phyloP scores from a whole-genome alignment of 1,140 invertebrate genomes.

The Akabosia matsudoensis region DNA sequence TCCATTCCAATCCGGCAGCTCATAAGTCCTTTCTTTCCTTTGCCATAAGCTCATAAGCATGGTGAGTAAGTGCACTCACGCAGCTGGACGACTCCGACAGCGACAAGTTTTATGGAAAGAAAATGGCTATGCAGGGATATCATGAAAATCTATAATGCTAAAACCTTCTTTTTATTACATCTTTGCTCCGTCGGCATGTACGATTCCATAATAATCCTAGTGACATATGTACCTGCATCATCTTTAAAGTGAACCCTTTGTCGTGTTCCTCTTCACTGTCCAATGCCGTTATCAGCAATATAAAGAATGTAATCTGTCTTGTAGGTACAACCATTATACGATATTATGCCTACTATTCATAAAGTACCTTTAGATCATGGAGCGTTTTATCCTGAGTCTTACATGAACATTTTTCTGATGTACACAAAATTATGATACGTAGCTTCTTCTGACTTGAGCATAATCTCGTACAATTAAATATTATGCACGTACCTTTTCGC shows the following conservation, averaged over 20 bases:
- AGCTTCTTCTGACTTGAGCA: background rate
- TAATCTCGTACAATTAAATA: background rate
- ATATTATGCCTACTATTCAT: background rate
- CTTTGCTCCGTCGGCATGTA: background rate
- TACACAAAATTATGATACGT: background rate
- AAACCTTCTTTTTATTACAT: background rate
- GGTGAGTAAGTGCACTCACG: no score
- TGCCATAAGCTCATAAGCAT: background rate
- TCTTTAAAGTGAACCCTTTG: background rate
- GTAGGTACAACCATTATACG: background rate
- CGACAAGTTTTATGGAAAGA: background rate
- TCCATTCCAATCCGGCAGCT: conserved; percentile 6
- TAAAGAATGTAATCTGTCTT: background rate
- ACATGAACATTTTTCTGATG: background rate
- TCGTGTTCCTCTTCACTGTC: no score
- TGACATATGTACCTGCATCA: background rate
- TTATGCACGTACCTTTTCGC: conserved; percentile 6
- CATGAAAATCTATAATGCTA: background rate
- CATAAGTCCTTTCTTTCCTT: background rate
- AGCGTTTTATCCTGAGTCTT: background rate
- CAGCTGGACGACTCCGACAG: background rate
- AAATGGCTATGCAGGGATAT: background rate
- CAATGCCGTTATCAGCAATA: background rate
- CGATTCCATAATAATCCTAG: background rate
- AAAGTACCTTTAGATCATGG: background rate